These are phyloP conservation scores for Serranochromis macrocephalus DNA, from an alignment of 2,113 vertebrate genomes.

Conservation along the genomic window DNA sequence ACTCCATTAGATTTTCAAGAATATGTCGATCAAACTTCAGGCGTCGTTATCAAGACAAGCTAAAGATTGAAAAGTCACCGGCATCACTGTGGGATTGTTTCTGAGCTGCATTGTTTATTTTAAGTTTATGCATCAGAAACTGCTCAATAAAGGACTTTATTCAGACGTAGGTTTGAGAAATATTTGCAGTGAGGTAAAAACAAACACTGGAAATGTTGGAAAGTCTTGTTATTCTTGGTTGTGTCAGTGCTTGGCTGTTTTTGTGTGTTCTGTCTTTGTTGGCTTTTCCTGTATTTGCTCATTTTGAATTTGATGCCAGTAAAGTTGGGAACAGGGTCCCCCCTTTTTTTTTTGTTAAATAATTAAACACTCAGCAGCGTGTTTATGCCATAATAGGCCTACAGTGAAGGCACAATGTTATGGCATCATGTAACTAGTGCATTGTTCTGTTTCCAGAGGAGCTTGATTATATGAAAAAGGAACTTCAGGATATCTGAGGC, in stretches of 20 bases:
- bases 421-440: not conserved
- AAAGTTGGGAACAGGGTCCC: not conserved
- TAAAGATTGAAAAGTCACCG: not conserved
- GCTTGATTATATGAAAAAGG: slow-evolving; percentile 82
- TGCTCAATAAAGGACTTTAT: not conserved
- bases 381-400: not conserved
- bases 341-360: fast-evolving
- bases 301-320: not conserved
- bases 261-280: not conserved
- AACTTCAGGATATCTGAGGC: slow-evolving; percentile 78
- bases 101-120: not conserved
- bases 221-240: not conserved
- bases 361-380: not conserved
- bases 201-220: not conserved
- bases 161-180: not conserved
- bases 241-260: not conserved
- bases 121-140: not conserved
- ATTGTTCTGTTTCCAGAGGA: slow-evolving; percentile 63
- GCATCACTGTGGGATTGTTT: not conserved
- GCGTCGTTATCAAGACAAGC: fast-evolving
- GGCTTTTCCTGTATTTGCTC: not conserved
- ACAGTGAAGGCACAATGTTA: not conserved
- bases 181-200: not conserved
- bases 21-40: fast-evolving
- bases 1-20: not conserved